phyloP scores from a whole-genome alignment of 2,888 invertebrate species.

The Biston betularia region DNA sequence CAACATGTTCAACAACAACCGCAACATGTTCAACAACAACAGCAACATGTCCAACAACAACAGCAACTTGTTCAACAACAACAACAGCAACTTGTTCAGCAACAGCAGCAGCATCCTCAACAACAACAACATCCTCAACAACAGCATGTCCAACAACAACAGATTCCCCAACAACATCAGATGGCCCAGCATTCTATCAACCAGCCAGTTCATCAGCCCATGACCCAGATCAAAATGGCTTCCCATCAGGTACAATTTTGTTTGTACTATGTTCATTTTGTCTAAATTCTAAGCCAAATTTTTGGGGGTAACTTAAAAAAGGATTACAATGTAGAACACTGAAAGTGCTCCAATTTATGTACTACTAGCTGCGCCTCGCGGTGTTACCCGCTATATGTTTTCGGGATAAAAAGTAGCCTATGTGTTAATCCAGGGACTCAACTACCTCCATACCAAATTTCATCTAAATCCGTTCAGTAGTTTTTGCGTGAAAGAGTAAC shows the following conservation, averaged over 20 bases:
- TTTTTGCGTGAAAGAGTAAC: too few species aligned
- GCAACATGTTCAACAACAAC: constrained; percentile 24
- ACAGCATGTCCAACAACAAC: constrained; percentile 48
- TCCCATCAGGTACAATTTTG: constrained; percentile 66
- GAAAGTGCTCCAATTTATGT: too few species aligned
- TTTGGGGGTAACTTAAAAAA: too few species aligned
- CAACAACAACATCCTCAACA: constrained; percentile 54
- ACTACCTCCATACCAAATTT: too few species aligned
- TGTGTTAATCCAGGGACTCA: too few species aligned
- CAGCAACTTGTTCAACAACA: constrained; percentile 46
- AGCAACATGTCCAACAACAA: constrained; percentile 47
- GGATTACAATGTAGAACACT: too few species aligned
- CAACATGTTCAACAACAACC: constrained; percentile 24
- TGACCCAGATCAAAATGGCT: constrained; percentile 74
- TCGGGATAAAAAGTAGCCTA: too few species aligned
- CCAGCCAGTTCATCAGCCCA: constrained; percentile 67
- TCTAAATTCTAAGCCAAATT: too few species aligned
- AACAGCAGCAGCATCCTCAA: constrained; percentile 42
- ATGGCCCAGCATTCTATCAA: constrained; percentile 66
- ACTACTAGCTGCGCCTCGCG: too few species aligned
- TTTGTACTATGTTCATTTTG: not conserved
- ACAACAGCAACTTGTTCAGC: constrained; percentile 54
- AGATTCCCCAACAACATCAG: constrained; percentile 47
- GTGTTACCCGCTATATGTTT: too few species aligned
- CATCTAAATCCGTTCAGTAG: too few species aligned